Conservation (phyloP, 2,113 vertebrate genomes). For the Synodontis membranacea region DNA sequence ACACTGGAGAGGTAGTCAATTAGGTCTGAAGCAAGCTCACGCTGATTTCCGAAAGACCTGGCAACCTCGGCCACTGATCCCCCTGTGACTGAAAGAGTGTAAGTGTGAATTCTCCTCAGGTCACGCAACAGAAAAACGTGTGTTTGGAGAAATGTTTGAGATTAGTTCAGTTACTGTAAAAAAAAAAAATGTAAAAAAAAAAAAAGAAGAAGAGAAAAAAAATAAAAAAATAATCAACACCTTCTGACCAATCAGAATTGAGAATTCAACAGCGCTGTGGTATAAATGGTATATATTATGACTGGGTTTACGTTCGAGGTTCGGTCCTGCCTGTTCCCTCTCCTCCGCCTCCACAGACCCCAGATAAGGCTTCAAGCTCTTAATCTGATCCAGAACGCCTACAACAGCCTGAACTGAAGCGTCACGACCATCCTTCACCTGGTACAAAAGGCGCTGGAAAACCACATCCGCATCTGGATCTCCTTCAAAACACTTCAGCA, state of each 20-base stretch:
- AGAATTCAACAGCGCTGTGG: not conserved
- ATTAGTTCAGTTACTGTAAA: not conserved
- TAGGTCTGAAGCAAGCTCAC: slow-evolving; percentile 66
- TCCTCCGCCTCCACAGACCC: slow-evolving; percentile 42
- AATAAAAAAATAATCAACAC: not conserved
- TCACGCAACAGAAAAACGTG: not conserved
- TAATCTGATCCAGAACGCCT: slow-evolving; percentile 65
- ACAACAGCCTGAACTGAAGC: slow-evolving; percentile 58
- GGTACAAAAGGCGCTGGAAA: slow-evolving; percentile 67
- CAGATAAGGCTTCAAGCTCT: slow-evolving; percentile 56
- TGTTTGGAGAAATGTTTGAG: not conserved
- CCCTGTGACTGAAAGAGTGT: not conserved
- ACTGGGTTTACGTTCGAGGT: slow-evolving; percentile 28
- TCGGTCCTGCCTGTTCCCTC: slow-evolving; percentile 49
- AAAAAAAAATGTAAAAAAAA: not conserved
- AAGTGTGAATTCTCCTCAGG: not conserved
- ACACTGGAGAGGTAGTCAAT: slow-evolving; percentile 68
- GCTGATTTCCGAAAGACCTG: slow-evolving; percentile 59
- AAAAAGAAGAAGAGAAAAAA: no score
- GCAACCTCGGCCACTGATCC: slow-evolving; percentile 52
- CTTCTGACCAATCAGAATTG: not conserved
- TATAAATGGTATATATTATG: not conserved
- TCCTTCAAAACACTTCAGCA: slow-evolving; percentile 64
- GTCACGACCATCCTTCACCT: slow-evolving; percentile 51
- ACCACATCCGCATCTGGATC: slow-evolving; percentile 49